Evolutionary conservation across 2,888 invertebrate genomes (phyloP).

Genomic region (Argyresthia albistria): DNA sequence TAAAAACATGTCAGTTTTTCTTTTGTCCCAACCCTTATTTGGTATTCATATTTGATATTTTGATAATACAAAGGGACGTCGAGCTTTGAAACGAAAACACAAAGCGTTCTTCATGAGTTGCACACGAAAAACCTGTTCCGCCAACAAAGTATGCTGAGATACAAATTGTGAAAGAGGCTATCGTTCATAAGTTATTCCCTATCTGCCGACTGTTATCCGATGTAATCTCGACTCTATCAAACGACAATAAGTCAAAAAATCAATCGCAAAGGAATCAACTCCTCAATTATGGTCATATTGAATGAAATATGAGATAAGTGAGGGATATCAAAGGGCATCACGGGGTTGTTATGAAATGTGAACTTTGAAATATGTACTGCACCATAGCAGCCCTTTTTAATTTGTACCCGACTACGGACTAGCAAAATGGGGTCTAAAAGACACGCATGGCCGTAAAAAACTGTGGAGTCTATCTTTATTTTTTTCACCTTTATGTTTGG

Average conservation of each 20-base stretch:
- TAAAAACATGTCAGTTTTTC: constrained; percentile 68
- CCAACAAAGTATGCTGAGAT: constrained; percentile 61
- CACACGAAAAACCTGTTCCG: constrained; percentile 65
- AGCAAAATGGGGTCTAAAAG: constrained; percentile 42
- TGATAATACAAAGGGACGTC: constrained; percentile 64
- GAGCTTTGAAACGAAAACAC: constrained; percentile 58
- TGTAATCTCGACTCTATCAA: constrained; percentile 41
- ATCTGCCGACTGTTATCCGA: constrained; percentile 29
- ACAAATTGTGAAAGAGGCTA: constrained; percentile 71
- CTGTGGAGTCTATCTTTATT: too few species aligned
- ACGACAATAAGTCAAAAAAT: constrained; percentile 43
- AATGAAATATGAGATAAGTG: constrained; percentile 71
- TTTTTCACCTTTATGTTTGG: too few species aligned
- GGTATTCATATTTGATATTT: constrained; percentile 72
- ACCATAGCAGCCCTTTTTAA: constrained; percentile 63
- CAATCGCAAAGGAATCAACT: constrained; percentile 36
- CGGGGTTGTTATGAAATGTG: constrained; percentile 62
- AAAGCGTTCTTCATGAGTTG: constrained; percentile 40
- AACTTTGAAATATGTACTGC: constrained; percentile 64
- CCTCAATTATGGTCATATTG: constrained; percentile 70
- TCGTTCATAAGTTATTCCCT: constrained; percentile 57
- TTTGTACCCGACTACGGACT: constrained; percentile 62
- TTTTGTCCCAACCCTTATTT: constrained; percentile 71
- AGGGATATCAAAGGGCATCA: constrained; percentile 69
- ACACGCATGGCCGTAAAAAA: neutral